These are phyloP conservation scores for Drosophila meridiana DNA, from an alignment of 2,888 invertebrate genomes.

Conservation along the genomic window DNA sequence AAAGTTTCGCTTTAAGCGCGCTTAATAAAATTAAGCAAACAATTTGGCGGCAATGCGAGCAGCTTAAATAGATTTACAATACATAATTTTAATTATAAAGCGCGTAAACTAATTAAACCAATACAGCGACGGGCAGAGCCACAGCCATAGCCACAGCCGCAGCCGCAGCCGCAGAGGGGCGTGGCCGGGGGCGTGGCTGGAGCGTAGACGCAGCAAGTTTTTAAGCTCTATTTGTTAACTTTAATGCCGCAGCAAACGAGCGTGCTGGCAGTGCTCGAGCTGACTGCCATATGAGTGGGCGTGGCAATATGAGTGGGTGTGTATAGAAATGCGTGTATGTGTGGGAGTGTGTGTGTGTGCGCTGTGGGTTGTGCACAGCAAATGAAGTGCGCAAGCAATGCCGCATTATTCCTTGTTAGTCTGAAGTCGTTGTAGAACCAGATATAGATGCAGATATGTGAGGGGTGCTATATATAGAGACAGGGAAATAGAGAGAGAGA, in stretches of 20 bases:
- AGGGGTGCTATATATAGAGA: neutral
- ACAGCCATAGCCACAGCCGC: constrained; percentile 9
- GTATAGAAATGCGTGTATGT: constrained; percentile 13
- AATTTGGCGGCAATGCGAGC: constrained; percentile 34
- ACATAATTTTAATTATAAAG: constrained; percentile 65
- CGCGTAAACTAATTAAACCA: constrained; percentile 70
- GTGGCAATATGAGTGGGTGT: constrained; percentile 7
- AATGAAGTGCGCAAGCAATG: constrained; percentile 61
- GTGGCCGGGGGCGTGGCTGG: constrained; percentile 25
- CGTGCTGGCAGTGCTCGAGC: constrained; percentile 22
- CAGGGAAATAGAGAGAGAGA: neutral
- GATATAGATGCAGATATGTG: constrained; percentile 35
- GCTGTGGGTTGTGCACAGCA: constrained; percentile 35
- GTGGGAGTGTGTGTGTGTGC: constrained; percentile 19
- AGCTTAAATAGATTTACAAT: constrained; percentile 59
- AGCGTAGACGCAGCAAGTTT: constrained; percentile 63
- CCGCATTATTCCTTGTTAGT: constrained; percentile 58
- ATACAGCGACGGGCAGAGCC: constrained; percentile 20
- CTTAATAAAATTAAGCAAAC: constrained; percentile 54
- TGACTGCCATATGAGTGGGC: constrained; percentile 16
- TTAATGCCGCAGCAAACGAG: constrained; percentile 56
- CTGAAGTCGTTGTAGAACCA: constrained; percentile 35
- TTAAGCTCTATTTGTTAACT: constrained; percentile 77
- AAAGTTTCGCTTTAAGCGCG: constrained; percentile 6
- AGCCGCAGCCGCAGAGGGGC: constrained; percentile 1